Evolutionary conservation across 2,888 invertebrate species (phyloP), one percentile per base, ranked within the genome.

Genomic region (Dicycla oo): DNA sequence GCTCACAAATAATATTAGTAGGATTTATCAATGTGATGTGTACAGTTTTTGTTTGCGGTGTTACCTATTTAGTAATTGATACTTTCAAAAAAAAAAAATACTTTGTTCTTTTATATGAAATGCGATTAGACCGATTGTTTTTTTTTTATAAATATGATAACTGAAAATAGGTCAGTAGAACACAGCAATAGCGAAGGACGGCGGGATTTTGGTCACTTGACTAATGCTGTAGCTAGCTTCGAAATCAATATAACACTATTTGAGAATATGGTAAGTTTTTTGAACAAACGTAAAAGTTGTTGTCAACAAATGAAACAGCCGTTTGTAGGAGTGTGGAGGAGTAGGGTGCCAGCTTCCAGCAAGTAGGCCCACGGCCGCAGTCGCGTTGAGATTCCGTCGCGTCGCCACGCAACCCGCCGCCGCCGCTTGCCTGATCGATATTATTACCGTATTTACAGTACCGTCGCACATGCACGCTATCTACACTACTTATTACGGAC

Each of bases 321-420:
- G 66, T 65, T 69, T 51, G 60, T 60, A 56, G 63, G 43, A 77
- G 23, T 79, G 64, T 65, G 60, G 63, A 63, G 73, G 70, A 71
- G 80, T 86, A 81, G 75, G 86, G 85, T 80, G 84, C 78, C 86
- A 87, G 88, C 83, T 86, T 91, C 88, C 86, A 88, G 88, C 83
- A 87, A 89, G 87, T 88, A 88, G 87, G 88, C 88, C 86, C 88
- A 82, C 83, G 82, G 83, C 91, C 90, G 91, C 94, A 95, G 95
- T 95, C 92, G 93, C 91, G 92, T 81, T 85, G 87, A 89, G 92
- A 91, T 88, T 87, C 87, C 93, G 93, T 80, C 91, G 92, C 90
- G 93, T 89, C 90, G 83, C 88, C 88, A 93, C 93, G 94, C 91
- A 91, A 90, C 88, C 85, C 91, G 78, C 83, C 82, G 80, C 82